Evolutionary conservation across 2,797 vertebrate genomes (phyloP).

Genomic region (Chromobotia macracanthus): DNA sequence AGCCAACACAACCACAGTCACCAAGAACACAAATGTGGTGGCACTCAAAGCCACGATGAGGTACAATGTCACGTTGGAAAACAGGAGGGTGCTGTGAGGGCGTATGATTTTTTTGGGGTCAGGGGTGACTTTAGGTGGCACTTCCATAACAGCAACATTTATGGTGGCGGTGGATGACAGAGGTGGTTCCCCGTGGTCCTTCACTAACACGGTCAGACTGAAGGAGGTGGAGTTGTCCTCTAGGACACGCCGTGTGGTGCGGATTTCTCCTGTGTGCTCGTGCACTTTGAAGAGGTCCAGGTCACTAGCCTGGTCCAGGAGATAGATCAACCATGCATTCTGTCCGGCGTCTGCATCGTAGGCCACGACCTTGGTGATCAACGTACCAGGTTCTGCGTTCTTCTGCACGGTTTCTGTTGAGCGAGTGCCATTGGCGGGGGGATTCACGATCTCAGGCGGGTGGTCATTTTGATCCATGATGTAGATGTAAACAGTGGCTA

Average conservation of each 20-base stretch:
- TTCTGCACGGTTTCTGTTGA: conserved; percentile 90
- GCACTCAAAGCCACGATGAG: conserved; percentile 93
- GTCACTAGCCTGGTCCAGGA: conserved; percentile 85
- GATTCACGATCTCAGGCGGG: conserved; percentile 88
- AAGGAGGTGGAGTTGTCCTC: conserved; percentile 89
- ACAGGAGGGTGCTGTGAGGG: conserved; percentile 78
- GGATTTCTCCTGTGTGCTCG: conserved; percentile 92
- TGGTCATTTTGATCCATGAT: conserved; percentile 95
- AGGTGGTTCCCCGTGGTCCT: conserved; percentile 88
- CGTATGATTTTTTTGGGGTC: conserved; percentile 86
- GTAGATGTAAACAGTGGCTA: conserved; percentile 90
- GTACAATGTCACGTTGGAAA: conserved; percentile 94
- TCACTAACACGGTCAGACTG: conserved; percentile 87
- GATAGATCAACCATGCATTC: conserved; percentile 93
- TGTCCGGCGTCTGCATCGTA: conserved; percentile 94
- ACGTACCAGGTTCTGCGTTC: conserved; percentile 85
- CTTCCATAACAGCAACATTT: conserved; percentile 90
- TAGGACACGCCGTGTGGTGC: conserved; percentile 89
- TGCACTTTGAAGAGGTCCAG: conserved; percentile 91
- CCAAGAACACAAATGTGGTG: conserved; percentile 94
- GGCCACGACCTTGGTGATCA: conserved; percentile 96
- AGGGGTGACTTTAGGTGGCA: conserved; percentile 85
- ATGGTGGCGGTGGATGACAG: conserved; percentile 90
- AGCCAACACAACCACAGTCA: conserved; percentile 89
- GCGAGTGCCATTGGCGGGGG: conserved; percentile 86